Percentiles rank a stretch among this genome's conserved stretches.
Conservation (phyloP, 2,797 vertebrate genomes). For the Erithacus rubecula region DNA sequence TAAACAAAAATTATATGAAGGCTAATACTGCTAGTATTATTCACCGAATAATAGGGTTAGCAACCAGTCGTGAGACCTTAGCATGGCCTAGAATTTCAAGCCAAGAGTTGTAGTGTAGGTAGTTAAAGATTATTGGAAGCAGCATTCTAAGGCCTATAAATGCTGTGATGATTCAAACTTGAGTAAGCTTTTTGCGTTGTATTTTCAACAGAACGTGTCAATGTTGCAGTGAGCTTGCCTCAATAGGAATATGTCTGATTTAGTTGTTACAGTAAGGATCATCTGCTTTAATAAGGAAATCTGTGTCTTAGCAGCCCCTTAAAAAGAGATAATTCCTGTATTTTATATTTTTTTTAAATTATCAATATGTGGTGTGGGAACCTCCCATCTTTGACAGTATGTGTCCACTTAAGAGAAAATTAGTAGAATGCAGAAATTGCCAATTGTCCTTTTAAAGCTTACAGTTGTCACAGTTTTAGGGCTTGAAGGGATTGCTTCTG, state of each 20-base stretch:
- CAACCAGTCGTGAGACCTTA: background rate
- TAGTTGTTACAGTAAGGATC: constrained; percentile 29
- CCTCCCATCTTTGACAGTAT: background rate
- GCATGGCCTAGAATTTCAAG: background rate
- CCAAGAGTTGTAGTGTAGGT: background rate
- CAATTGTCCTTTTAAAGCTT: background rate
- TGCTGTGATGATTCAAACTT: background rate
- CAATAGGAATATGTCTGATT: background rate
- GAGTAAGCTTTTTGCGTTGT: background rate
- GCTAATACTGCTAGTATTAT: accelerated
- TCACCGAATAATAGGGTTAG: background rate
- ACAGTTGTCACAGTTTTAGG: background rate
- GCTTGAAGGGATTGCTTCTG: constrained; percentile 1
- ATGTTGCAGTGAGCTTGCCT: background rate
- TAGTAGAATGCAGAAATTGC: background rate
- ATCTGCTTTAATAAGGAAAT: constrained; percentile 52
- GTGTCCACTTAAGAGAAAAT: background rate
- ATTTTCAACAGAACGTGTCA: background rate
- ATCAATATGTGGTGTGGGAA: background rate
- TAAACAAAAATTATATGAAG: background rate
- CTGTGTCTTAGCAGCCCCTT: constrained; percentile 17
- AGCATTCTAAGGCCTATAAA: background rate
- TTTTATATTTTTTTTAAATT: background rate
- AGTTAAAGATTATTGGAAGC: background rate
- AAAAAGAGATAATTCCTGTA: background rate